Percentiles rank a stretch among this genome's conserved stretches.
phyloP scores from a whole-genome alignment of 2,113 vertebrate genomes.

The Passer domesticus region DNA sequence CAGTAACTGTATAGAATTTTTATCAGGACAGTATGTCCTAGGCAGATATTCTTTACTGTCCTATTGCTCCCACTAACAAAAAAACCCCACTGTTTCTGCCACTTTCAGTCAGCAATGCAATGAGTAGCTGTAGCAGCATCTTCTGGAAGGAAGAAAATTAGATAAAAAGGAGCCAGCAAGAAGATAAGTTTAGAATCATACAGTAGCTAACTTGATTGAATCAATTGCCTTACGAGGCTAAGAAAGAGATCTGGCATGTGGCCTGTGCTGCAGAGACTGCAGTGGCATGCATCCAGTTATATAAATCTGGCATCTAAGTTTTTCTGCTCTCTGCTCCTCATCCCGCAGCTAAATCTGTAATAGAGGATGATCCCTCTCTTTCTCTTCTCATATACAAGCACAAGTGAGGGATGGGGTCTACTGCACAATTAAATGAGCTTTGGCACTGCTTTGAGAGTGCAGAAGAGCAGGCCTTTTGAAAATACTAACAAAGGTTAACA shows the following conservation, averaged over 20 bases:
- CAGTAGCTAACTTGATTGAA: constrained; percentile 40
- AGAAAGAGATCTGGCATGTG: constrained; percentile 31
- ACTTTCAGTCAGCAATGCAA: constrained; percentile 31
- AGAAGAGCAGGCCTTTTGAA: background rate
- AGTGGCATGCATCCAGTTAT: background rate
- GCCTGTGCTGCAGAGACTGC: constrained; percentile 29
- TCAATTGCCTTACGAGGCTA: constrained; percentile 27
- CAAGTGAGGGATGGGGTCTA: background rate
- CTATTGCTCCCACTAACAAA: background rate
- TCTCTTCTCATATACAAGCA: background rate
- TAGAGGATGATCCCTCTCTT: background rate
- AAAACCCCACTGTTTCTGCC: background rate
- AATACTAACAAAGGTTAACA: background rate
- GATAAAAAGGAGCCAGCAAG: constrained; percentile 49
- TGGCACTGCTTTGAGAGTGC: background rate
- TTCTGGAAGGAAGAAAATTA: constrained; percentile 39
- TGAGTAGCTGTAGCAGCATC: constrained; percentile 61
- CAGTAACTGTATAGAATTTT: background rate
- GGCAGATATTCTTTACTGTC: background rate
- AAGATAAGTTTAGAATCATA: constrained; percentile 47
- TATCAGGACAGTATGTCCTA: background rate
- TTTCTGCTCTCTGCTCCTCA: background rate
- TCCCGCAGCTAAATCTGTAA: background rate
- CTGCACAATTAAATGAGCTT: background rate
- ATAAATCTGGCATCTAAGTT: background rate